Base-by-base conservation (phyloP, 2,888 invertebrate genomes). In the Habrosyne pyritoides region DNA sequence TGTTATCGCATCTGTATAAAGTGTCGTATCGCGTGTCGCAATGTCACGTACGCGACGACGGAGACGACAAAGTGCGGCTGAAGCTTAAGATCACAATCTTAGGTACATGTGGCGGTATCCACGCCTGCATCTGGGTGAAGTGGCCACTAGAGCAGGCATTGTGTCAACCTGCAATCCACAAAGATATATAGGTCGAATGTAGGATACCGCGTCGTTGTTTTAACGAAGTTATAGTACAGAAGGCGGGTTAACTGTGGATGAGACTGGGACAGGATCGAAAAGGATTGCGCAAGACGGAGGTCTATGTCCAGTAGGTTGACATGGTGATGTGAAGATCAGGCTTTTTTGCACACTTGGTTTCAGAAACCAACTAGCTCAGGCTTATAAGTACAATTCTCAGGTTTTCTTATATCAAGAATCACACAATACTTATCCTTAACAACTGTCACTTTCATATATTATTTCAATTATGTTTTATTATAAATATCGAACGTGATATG, bases 71-170 rank as follows among this genome's bases (percentile, higher is more conserved):
- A 18, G 42, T 42, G 42, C 18, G 18, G 42, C 42, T 7, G 3
- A 18, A 18, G 42, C 42, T 42, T 36, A 14, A 42, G 42, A 42
- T 42, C 42, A 42, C 42, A 42, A 42, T 42, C 42, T 42, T 50
- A 53, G 33, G 42, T 42, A 18, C 8, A 8, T 14, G 18, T 18
- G 18, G 69, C 64, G 55, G 64, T 74, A 71, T 74, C 77, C 42
- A 42, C 42, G 42, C 63, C 59, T 63, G 64, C 72, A 83, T 79
- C 71, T 83, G 65, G 86, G 86, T 86, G 82, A 81, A 86, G 86
- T 71, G 80, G 56, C 63, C 75, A 67, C 79, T 82, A 66, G 66
- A 69, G 54, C 53, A 58, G 57, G 67, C 72, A 77, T 80, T 79
- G 81, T 69, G 81, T 69, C 61, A 68, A 67, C 71, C 64, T 71